These are phyloP conservation scores for Habrosyne pyritoides DNA, from an alignment of 2,888 invertebrate genomes.

Conservation along the genomic window DNA sequence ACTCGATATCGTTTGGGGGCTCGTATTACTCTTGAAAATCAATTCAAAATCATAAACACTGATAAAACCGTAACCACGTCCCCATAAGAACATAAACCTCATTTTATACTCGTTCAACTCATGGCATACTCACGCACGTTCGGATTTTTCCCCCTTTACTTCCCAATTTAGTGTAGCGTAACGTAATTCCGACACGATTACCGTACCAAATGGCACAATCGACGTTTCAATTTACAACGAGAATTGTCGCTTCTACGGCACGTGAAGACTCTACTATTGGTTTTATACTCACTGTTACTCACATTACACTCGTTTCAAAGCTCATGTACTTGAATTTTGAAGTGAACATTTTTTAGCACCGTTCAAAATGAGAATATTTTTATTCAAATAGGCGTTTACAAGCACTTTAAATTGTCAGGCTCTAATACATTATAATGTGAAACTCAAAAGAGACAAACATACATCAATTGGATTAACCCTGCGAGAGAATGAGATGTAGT, in stretches of 20 bases:
- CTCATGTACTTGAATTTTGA: too few relatives aligned
- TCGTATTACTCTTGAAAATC: too few relatives aligned
- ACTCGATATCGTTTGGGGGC: too few relatives aligned
- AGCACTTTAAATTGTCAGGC: too few relatives aligned
- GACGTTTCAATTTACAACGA: constrained; percentile 2
- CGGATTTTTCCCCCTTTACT: background rate
- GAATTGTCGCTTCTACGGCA: background rate
- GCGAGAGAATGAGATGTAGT: too few relatives aligned
- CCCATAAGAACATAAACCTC: background rate
- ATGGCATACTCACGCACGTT: background rate
- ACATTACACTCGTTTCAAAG: background rate
- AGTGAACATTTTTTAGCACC: too few relatives aligned
- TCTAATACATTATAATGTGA: too few relatives aligned
- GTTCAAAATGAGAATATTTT: too few relatives aligned
- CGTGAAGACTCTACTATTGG: background rate
- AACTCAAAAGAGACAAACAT: too few relatives aligned
- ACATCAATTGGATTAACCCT: too few relatives aligned
- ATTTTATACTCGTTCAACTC: background rate
- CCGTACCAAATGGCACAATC: constrained; percentile 1
- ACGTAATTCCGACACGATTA: background rate
- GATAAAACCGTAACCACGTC: background rate
- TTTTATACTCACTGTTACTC: background rate
- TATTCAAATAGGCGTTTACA: too few relatives aligned
- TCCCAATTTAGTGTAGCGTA: background rate
- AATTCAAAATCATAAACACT: background rate